Evolutionary conservation across 2,888 invertebrate species (phyloP), one percentile per base, ranked within the genome.

Genomic region (Papilio gigon): DNA sequence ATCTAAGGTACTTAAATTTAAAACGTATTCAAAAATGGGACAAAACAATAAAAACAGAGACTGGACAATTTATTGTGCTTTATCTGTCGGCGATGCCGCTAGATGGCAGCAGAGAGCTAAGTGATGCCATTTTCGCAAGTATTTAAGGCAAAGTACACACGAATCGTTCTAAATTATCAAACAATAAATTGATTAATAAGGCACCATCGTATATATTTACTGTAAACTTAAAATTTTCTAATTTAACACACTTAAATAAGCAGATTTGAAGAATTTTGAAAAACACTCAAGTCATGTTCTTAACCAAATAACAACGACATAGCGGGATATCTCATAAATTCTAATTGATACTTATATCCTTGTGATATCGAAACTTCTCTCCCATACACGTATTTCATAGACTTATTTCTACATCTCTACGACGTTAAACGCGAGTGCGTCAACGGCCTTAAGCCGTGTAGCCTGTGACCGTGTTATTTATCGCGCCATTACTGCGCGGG

Each of bases 401-500:
- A n/a, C 37, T 11, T 40, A 0, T 8, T 22, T 12, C 17, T 47
- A 5, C 12, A 22, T n/a, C n/a, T n/a, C n/a, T 47, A 44, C 20
- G 20, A 12, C 8, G 22, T 22, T 20, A 61, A 62, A n/a, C 61
- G 69, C 69, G n/a, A 65, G 65, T 69, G 56, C 42, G 20, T 20
- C 42, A 30, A 47, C 42, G 44, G 44, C 71, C 66, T 68, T 68
- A 71, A 76, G 73, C 70, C 73, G 74, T 77, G 77, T 80, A 79
- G 80, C 84, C 82, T 77, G 86, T 89, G 87, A 87, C 90, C 88
- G 84, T 79, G 85, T 90, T 92, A 92, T 92, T 92, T 92, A 92
- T 92, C 89, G 91, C 88, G 78, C 92, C 92, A 92, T 92, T 92
- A 92, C 87, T 80, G 87, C 84, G 81, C 81, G 80, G 83, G 78